These are phyloP conservation scores for Sceloporus undulatus DNA, from an alignment of 2,113 vertebrate species.

Conservation along the genomic window DNA sequence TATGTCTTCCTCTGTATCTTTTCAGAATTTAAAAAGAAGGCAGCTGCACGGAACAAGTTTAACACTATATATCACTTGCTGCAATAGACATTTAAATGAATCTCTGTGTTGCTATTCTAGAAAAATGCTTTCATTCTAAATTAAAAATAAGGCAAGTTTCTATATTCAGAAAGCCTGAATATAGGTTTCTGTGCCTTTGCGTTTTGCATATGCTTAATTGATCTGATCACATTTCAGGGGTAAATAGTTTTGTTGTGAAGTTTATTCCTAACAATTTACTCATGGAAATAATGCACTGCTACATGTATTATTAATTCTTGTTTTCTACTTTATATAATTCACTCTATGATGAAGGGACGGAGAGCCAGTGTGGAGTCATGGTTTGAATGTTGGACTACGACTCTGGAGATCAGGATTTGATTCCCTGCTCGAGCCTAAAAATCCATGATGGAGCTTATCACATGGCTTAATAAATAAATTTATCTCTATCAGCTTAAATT, in stretches of 20 bases:
- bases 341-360: not conserved
- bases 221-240: constrained; percentile 15
- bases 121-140: constrained; percentile 9
- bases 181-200: not conserved
- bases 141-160: constrained; percentile 8
- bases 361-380: no score
- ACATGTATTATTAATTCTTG: constrained; percentile 14
- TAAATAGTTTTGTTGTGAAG: not conserved
- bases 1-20: constrained; percentile 56
- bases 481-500: no score
- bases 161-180: not conserved
- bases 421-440: no score
- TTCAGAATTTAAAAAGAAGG: constrained; percentile 39
- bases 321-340: not conserved
- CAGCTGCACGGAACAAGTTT: constrained; percentile 14
- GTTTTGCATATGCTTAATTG: constrained; percentile 2
- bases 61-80: constrained; percentile 17
- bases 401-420: no score
- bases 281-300: constrained; percentile 25
- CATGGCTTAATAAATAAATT: no score
- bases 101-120: not conserved
- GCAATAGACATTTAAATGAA: not conserved
- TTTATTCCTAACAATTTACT: not conserved
- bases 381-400: no score
- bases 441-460: no score